Base-by-base conservation (phyloP, 2,797 vertebrate genomes). In the Manis pentadactyla region DNA sequence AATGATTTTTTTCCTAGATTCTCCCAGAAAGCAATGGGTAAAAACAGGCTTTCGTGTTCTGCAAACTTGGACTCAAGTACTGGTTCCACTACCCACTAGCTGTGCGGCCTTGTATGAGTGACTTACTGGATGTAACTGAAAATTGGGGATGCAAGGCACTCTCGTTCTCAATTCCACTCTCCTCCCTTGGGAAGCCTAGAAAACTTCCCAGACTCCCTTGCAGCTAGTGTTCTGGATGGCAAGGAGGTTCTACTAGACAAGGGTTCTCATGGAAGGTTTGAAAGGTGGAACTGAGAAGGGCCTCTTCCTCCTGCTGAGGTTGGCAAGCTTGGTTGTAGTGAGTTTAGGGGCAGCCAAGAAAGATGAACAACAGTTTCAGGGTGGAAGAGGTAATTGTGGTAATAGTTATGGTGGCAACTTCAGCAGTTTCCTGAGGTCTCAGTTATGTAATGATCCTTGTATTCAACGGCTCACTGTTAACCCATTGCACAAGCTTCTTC, bases 171-270 rank as follows among this genome's bases (percentile, higher is more conserved):
- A 51, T 42, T 64, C 39, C 3, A 75, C 6, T 2, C 25, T 89
- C 12, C 42, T 88, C 84, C 71, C 37, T 53, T 49, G 55, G 29
- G 27, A 4, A 79, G 14, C 10, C 29, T 14, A 12, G 37, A 23
- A 90, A 81, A 25, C 37, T 90, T 73, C n/a, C 84, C 19, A 78
- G 97, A 71, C 31, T 88, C 61, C 31, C 79, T 87, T 91, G 92
- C 89, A 94, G 69, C 69, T 93, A 93, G 49, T 64, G n/a, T 74
- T 63, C 74, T 66, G 37, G 7, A 17, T 49, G 61, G 23, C 59
- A 91, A 82, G 31, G 66, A 66, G 66, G 59, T 79, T 49, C 63
- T 31, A 71, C 59, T 74, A 37, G 25, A 14, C 29, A 39, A 12
- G 55, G 13, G 37, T 86, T 64, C 25, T 77, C 46, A 34, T 39